These are phyloP conservation scores for Anoncus sp. DNA, from an alignment of 2,888 invertebrate species.

Conservation along the genomic window DNA sequence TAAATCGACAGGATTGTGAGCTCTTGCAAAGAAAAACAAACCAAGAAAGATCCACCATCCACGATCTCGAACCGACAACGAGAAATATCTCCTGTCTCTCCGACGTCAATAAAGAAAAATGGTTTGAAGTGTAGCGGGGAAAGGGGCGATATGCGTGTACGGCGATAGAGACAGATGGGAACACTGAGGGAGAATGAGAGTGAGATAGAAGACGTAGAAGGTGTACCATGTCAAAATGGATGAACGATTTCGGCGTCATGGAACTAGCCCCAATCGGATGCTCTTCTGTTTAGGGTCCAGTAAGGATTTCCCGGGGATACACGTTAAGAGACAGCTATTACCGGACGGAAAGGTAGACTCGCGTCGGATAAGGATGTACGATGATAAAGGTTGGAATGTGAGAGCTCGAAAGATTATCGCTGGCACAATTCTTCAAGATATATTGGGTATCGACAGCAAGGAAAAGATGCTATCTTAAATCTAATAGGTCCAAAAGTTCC, in stretches of 20 bases:
- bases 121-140: conserved; percentile 34
- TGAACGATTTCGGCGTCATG: conserved; percentile 58
- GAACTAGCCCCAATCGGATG: conserved; percentile 35
- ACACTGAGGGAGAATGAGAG: neutral
- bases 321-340: conserved; percentile 28
- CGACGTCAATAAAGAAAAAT: conserved; percentile 51
- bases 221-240: conserved; percentile 63
- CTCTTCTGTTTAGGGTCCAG: conserved; percentile 27
- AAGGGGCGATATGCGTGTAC: conserved; percentile 26
- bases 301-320: conserved; percentile 39
- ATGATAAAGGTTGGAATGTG: conserved; percentile 18
- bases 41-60: conserved; percentile 34
- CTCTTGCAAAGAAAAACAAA: conserved; percentile 11
- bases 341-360: conserved; percentile 17
- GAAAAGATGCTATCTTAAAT: neutral
- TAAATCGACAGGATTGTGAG: conserved; percentile 52
- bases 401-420: conserved; percentile 20
- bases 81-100: conserved; percentile 46
- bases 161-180: conserved; percentile 19
- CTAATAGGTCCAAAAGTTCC: neutral
- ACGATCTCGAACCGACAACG: conserved; percentile 48
- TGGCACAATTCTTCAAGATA: conserved; percentile 27
- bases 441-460: conserved; percentile 6
- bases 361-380: conserved; percentile 31
- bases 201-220: conserved; percentile 22